phyloP scores from a whole-genome alignment of 2,797 vertebrate species.

The Molossus alvarezi region DNA sequence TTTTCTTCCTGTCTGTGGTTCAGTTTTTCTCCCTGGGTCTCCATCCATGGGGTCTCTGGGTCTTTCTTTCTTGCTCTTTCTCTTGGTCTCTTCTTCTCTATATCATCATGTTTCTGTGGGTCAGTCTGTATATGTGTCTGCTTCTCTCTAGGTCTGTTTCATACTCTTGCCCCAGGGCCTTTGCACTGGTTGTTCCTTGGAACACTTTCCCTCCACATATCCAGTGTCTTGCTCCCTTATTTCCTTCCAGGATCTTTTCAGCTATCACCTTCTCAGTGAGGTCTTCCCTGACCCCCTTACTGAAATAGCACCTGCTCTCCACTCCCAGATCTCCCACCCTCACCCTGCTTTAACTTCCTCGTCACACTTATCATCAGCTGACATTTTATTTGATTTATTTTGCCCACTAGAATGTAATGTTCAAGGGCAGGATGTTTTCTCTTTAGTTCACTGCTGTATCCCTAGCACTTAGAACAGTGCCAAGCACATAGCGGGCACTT shows the following conservation, averaged over 20 bases:
- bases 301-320: background rate
- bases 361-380: background rate
- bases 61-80: background rate
- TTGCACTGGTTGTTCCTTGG: background rate
- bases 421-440: background rate
- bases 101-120: background rate
- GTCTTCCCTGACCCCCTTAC: background rate
- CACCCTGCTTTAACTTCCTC: background rate
- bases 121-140: background rate
- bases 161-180: background rate
- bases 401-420: background rate
- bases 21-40: background rate
- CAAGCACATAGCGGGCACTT: background rate
- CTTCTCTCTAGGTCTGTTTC: background rate
- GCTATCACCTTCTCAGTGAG: background rate
- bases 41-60: background rate
- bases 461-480: background rate
- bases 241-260: slow-evolving; percentile 9
- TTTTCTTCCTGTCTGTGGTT: background rate
- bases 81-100: background rate
- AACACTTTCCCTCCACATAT: background rate
- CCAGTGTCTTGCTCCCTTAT: background rate
- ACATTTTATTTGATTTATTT: background rate
- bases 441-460: background rate
- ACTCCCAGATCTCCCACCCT: background rate